phyloP scores from a whole-genome alignment of 2,888 invertebrate species.

The Xylocampa areola region DNA sequence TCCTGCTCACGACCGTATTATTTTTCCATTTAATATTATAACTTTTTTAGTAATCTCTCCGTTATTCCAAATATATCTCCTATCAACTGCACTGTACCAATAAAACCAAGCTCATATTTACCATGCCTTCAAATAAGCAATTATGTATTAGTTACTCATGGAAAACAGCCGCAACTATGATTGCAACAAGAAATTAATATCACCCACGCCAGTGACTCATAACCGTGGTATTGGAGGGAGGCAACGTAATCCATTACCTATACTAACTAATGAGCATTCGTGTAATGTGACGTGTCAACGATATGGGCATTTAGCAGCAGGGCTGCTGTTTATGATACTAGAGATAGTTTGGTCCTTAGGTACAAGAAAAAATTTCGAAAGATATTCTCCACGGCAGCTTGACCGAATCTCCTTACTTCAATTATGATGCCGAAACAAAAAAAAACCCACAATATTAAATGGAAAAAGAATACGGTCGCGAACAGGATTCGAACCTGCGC shows the following conservation, averaged over 20 bases:
- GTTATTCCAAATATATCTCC: background rate
- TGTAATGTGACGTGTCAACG: constrained; percentile 55
- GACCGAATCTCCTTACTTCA: too few relatives aligned
- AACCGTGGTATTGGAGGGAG: constrained; percentile 39
- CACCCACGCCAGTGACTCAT: constrained; percentile 69
- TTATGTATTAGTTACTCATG: constrained; percentile 58
- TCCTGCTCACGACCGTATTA: too few relatives aligned
- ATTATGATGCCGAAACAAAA: too few relatives aligned
- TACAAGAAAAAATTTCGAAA: too few relatives aligned
- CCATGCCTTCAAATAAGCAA: constrained; percentile 53
- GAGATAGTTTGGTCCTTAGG: constrained; percentile 23
- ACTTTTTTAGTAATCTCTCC: too few relatives aligned
- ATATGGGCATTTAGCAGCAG: constrained; percentile 35
- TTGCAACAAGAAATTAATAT: constrained; percentile 65
- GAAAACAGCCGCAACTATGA: constrained; percentile 53
- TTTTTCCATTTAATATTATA: too few relatives aligned
- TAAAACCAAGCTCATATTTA: constrained; percentile 39
- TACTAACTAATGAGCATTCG: constrained; percentile 48
- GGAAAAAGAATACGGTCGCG: too few relatives aligned
- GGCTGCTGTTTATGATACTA: too few relatives aligned
- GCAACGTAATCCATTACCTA: constrained; percentile 48
- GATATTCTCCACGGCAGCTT: too few relatives aligned
- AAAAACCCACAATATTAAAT: too few relatives aligned
- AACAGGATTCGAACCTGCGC: too few relatives aligned
- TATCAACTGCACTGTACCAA: constrained; percentile 2